Conservation (phyloP, 2,888 invertebrate genomes). For the Dysmachus trigonus region DNA sequence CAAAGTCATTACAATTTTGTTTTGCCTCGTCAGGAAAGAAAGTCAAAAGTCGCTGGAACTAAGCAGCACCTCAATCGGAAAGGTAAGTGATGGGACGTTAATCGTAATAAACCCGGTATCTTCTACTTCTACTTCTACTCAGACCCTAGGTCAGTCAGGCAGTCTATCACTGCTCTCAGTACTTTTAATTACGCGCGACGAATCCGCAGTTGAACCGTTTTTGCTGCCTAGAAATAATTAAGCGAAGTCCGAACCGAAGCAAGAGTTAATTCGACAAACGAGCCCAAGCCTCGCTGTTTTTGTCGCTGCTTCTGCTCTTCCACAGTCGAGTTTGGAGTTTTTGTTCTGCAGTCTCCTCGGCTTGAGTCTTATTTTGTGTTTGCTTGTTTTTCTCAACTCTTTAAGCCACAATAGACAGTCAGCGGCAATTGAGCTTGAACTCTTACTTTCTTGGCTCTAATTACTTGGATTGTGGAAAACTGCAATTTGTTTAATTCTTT, state of each 20-base stretch:
- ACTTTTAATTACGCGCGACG: conserved; percentile 25
- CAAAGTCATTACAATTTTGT: conserved; percentile 20
- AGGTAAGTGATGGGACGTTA: background rate
- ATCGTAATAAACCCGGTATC: background rate
- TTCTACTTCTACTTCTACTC: background rate
- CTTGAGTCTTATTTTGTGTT: background rate
- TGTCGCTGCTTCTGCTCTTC: background rate
- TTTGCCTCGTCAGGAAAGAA: conserved; percentile 1
- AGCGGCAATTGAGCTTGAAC: conserved; percentile 1
- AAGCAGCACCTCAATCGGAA: background rate
- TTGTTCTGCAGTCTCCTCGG: background rate
- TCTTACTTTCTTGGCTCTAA: conserved; percentile 1
- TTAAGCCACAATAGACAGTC: background rate
- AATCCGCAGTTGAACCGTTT: background rate
- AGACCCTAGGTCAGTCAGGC: background rate
- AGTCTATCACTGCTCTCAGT: conserved; percentile 23
- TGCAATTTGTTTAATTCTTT: background rate
- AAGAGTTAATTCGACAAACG: conserved; percentile 26
- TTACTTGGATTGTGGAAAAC: background rate
- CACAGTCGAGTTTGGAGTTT: background rate
- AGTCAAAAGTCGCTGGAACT: background rate
- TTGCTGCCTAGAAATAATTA: conserved; percentile 5
- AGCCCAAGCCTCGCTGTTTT: conserved; percentile 5
- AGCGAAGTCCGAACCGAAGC: conserved; percentile 17
- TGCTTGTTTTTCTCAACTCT: background rate